Evolutionary conservation across 2,888 invertebrate genomes (phyloP), one percentile per base, ranked within the genome.

Genomic region (Cotesia congregata): DNA sequence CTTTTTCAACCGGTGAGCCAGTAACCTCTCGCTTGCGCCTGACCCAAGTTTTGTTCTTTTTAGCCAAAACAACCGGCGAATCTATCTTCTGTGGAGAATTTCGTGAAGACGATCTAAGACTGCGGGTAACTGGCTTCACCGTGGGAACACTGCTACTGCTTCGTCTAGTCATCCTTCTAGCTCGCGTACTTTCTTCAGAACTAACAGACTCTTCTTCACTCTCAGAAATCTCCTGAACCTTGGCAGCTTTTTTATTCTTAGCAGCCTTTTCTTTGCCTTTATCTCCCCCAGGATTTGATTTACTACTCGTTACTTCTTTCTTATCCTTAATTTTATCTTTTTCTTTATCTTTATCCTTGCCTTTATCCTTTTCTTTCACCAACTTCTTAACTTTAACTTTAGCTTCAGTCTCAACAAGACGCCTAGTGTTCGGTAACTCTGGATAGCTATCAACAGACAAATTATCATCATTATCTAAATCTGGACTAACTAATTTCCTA

Each of bases 371-470:
- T 73, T 79, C 50, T 50, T 50, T 78, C n/a, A 50, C 61, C 17
- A 40, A 61, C 9, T 76, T 76, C 76, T 83, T 84, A 1, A 86
- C 87, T 84, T 89, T 90, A 1, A 90, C 90, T 86, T 91, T 92
- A 20, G 92, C 86, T 84, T 92, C 92, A 80, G 89, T 91, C 83
- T 93, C 92, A 82, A 92, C 92, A 74, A 91, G 92, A 86, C 91
- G 91, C 72, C 91, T 91, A 0, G 92, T 92, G 84, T 93, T 93
- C 2, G 94, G 93, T 61, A 93, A 87, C 83, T 94, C 94, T 0
- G 93, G 93, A 86, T 93, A 94, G 86, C 93, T 94, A 81, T 93
- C 93, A 38, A 93, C 88, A 0, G 94, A 94, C 9, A 91, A 85
- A 83, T 92, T 92, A 83, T 93, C 93, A 41, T 93, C 93, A 80